Percentiles rank a stretch among this genome's conserved stretches.
phyloP scores from a whole-genome alignment of 2,888 invertebrate species.

The Chrysolina haemoptera region DNA sequence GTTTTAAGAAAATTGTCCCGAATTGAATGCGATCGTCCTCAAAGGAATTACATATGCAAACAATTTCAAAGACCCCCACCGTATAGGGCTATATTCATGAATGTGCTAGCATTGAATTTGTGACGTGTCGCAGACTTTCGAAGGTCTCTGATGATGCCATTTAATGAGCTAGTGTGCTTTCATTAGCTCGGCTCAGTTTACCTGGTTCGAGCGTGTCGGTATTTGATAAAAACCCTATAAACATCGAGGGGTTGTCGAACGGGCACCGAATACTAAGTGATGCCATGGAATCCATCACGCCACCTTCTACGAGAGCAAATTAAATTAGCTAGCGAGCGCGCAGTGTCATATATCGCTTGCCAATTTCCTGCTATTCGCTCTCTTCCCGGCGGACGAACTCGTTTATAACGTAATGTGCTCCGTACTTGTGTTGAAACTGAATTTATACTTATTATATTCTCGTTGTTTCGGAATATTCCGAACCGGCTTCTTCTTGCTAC shows the following conservation, averaged over 20 bases:
- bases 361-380: constrained; percentile 60
- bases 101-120: neutral
- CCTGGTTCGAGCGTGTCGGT: constrained; percentile 4
- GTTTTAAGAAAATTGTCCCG: no score
- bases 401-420: constrained; percentile 51
- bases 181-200: constrained; percentile 1
- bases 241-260: constrained; percentile 39
- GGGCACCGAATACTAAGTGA: constrained; percentile 57
- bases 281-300: constrained; percentile 62
- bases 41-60: no score
- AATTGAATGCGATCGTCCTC: no score
- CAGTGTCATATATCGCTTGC: constrained; percentile 64
- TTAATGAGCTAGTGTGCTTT: neutral
- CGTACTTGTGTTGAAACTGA: constrained; percentile 47
- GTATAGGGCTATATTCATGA: neutral
- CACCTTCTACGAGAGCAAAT: constrained; percentile 59
- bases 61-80: no score
- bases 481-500: neutral
- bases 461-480: neutral
- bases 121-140: neutral
- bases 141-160: neutral
- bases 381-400: constrained; percentile 45
- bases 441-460: constrained; percentile 18
- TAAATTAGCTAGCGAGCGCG: constrained; percentile 63
- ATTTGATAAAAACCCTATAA: constrained; percentile 20